A percentile compares a stretch with the other conserved stretches of the same genome.
Evolutionary conservation across 37 sponge, comb jelly and placozoan genomes (phyloP).

Genomic region (Beroe forskalii): DNA sequence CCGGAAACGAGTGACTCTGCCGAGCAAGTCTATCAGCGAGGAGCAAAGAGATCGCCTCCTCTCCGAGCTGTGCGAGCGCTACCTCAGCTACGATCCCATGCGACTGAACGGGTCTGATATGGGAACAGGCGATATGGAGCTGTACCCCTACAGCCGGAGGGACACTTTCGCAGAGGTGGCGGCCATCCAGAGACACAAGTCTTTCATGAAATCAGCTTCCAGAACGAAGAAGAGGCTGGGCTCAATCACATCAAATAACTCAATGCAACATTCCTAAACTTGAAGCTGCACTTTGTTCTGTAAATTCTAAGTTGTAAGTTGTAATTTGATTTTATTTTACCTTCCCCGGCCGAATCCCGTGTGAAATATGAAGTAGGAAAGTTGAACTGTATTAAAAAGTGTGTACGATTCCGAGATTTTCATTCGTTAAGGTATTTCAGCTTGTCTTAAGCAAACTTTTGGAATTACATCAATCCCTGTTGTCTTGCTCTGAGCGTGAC

Average conservation of each 20-base stretch:
- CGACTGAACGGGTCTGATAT: background rate
- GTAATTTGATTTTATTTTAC: too few relatives aligned
- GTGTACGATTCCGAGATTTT: too few relatives aligned
- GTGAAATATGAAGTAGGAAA: too few relatives aligned
- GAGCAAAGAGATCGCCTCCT: background rate
- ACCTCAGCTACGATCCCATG: background rate
- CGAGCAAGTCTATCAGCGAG: background rate
- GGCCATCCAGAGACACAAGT: constrained; percentile 4
- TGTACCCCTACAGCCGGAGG: background rate
- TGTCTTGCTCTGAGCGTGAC: too few relatives aligned
- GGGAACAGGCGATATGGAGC: background rate
- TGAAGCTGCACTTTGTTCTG: too few relatives aligned
- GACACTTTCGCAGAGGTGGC: constrained; percentile 38
- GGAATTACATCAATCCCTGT: too few relatives aligned
- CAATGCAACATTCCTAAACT: background rate
- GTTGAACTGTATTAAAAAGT: too few relatives aligned
- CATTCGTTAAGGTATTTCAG: too few relatives aligned
- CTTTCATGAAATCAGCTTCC: background rate
- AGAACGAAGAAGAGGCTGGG: background rate
- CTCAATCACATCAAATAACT: background rate
- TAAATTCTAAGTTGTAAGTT: too few relatives aligned
- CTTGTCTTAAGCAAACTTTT: too few relatives aligned
- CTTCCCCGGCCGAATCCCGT: too few relatives aligned
- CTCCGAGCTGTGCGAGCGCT: background rate
- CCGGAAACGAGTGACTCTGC: background rate